Evolutionary conservation across 2,888 invertebrate species (phyloP), one percentile per base, ranked within the genome.

Genomic region (Epirrhoe tristata): DNA sequence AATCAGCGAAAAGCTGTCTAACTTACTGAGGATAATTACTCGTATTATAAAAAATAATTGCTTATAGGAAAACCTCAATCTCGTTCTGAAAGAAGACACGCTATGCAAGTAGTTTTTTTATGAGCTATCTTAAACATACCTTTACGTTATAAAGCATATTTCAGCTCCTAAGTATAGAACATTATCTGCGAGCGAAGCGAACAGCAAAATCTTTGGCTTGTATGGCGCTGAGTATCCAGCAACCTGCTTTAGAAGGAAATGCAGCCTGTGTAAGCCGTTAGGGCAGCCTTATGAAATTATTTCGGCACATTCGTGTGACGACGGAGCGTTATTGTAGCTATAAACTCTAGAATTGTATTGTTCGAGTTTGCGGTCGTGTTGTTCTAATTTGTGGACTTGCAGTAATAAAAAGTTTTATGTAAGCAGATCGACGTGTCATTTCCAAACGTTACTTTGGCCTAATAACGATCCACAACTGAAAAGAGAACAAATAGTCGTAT

Each of bases 251-350:
- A 12, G 8, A 12, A 8, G 59, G 63, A 59, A 56, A 43, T 48
- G 14, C 52, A 14, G 14, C 32, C 46, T 32, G 14, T 34, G 50
- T 59, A 51, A 53, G 57, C 43, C 32, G 58, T 67, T 55, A 46
- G 62, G 66, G 73, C 59, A 66, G 71, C 71, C 71, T 76, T 81
- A 77, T 79, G 76, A 81, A 79, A 81, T 78, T 77, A 72, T 77
- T 76, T 73, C 68, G 61, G 73, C 58, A 64, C 71, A 68, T 72
- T 74, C 69, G 64, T 73, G 67, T 63, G 67, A 67, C 60, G 60
- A 71, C 73, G 68, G 66, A 71, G 68, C 72, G 67, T 58, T 75
- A 80, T 75, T 77, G 73, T 76, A 71, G 73, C 63, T 56, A 72
- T 79, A 75, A 74, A 79, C 70, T 73, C 60, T 55, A 66, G 67